Evolutionary conservation across 2,797 vertebrate species (phyloP), one percentile per base, ranked within the genome.

Genomic region (Pygocentrus nattereri): DNA sequence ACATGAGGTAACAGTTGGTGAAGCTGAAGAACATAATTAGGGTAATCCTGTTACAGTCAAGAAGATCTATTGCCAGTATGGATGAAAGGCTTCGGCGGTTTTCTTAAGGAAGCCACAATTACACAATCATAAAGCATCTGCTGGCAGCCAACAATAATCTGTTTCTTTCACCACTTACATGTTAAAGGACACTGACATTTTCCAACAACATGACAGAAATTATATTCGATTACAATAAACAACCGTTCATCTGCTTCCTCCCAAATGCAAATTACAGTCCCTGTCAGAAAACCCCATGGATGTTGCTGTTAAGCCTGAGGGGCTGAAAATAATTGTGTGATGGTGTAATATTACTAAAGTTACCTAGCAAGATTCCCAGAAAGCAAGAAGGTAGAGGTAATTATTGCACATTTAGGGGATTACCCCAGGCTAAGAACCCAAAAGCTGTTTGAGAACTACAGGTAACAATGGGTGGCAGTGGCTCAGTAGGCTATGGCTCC

Each of bases 1-100:
- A 82, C 85, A 90, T 12, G 91, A 94, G 93, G 93, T 94, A 93
- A 93, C 87, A 84, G 88, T 90, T 92, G 85, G 84, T 88, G 80
- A 89, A 76, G 76, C 81, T 65, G 72, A 76, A 82, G 71, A 65
- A 54, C 49, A 16, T 31, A 1, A 70, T 50, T 47, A 58, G 44
- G 61, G 44, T 30, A 41, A 75, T 52, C 27, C 80, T 79, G 78
- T 47, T 47, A 83, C 0, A 67, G 47, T 76, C 61, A 82, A 75
- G 62, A 79, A 72, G 44, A 74, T 59, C 10, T 13, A 31, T 19
- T 47, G 11, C 68, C 19, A 49, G 8, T 8, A 50, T 49, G 16
- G 7, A 30, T 52, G 25, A 49, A 71, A 71, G 27, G 25, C 27
- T 52, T 31, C 1, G 25, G 41, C 27, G 2, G 23, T 62, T 69